Percentiles rank a stretch among this genome's conserved stretches.
Conservation (phyloP, 2,113 vertebrate genomes). For the Rhinichthys klamathensis region DNA sequence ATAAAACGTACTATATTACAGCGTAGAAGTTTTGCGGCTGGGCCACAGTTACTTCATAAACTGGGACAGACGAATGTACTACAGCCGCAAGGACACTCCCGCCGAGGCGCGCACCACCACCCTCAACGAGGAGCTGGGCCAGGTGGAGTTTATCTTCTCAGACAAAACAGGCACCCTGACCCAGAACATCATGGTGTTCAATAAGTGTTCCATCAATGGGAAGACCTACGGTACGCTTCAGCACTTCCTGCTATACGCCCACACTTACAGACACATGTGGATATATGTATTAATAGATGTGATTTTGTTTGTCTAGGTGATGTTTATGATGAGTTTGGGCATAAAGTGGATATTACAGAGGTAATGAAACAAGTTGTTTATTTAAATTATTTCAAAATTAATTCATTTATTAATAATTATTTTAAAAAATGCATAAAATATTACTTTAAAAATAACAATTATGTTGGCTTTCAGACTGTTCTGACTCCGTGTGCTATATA, state of each 20-base stretch:
- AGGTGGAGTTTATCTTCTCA: slow-evolving; percentile 77
- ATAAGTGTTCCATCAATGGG: slow-evolving; percentile 77
- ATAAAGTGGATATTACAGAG: slow-evolving; percentile 78
- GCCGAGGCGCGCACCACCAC: slow-evolving; percentile 75
- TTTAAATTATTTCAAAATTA: neutral
- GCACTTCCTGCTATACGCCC: neutral
- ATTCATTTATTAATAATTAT: too few relatives aligned
- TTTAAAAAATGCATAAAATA: too few relatives aligned
- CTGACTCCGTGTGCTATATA: too few relatives aligned
- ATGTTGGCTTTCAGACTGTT: too few relatives aligned
- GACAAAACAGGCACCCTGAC: slow-evolving; percentile 79
- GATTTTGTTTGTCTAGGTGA: slow-evolving; percentile 71
- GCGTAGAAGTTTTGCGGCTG: slow-evolving; percentile 77
- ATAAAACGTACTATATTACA: slow-evolving; percentile 37
- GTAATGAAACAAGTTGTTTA: slow-evolving; percentile 56
- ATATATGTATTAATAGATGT: neutral
- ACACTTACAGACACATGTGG: neutral
- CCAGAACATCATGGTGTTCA: slow-evolving; percentile 79
- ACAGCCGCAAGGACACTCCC: slow-evolving; percentile 62
- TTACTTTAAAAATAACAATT: too few relatives aligned
- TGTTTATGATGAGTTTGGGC: slow-evolving; percentile 72
- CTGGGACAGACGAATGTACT: slow-evolving; percentile 77
- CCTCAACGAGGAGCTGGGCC: slow-evolving; percentile 76
- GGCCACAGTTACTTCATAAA: slow-evolving; percentile 79
- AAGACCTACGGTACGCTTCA: slow-evolving; percentile 66